These are phyloP conservation scores for Lathronympha strigana DNA, from an alignment of 2,888 invertebrate genomes.

Conservation along the genomic window DNA sequence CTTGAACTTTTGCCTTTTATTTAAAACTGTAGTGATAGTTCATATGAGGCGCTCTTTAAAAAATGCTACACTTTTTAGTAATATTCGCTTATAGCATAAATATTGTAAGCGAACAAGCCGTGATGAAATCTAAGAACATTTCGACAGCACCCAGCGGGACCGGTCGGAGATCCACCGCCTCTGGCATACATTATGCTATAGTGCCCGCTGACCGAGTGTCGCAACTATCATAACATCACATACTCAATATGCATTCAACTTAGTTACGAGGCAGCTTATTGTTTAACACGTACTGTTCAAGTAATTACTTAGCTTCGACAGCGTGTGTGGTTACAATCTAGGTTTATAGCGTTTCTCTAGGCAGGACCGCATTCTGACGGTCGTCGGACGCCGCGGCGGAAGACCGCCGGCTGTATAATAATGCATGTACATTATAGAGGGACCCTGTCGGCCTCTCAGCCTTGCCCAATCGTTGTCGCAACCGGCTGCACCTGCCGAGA, in stretches of 20 bases:
- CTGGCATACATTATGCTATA: slow-evolving; percentile 49
- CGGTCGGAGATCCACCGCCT: slow-evolving; percentile 60
- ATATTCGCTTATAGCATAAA: slow-evolving; percentile 38
- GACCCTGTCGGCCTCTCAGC: slow-evolving; percentile 32
- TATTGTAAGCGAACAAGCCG: slow-evolving; percentile 53
- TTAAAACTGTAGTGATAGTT: too few species aligned
- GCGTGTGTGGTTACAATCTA: slow-evolving; percentile 68
- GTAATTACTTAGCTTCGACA: slow-evolving; percentile 73
- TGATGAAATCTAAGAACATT: slow-evolving; percentile 59
- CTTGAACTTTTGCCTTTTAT: neutral
- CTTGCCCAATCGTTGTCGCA: slow-evolving; percentile 81
- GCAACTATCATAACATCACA: slow-evolving; percentile 50
- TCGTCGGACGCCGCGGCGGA: slow-evolving; percentile 12
- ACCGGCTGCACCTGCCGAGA: slow-evolving; percentile 80
- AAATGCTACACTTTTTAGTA: slow-evolving; percentile 22
- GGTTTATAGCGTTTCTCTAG: slow-evolving; percentile 60
- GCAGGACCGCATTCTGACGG: slow-evolving; percentile 21
- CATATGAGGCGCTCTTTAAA: neutral
- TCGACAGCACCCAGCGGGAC: slow-evolving; percentile 55
- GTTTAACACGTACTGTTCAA: slow-evolving; percentile 60
- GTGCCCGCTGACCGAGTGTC: slow-evolving; percentile 47
- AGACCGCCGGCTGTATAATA: slow-evolving; percentile 29
- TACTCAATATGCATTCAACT: slow-evolving; percentile 32
- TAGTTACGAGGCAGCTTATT: slow-evolving; percentile 37
- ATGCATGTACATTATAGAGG: slow-evolving; percentile 25